Conservation (phyloP, 2,113 vertebrate species). For the Protobothrops flavoviridis region DNA sequence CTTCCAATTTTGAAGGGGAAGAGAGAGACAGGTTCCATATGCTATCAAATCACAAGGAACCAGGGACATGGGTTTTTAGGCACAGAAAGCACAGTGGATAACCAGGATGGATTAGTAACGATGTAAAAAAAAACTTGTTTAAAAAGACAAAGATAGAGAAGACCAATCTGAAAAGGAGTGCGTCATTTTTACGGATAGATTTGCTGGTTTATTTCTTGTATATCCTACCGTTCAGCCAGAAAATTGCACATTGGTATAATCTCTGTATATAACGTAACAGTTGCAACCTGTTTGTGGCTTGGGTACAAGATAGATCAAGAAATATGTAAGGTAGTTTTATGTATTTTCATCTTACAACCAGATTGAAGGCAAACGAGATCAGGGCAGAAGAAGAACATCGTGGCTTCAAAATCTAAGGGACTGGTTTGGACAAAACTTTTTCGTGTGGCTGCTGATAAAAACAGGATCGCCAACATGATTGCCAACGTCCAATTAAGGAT, state of each 20-base stretch:
- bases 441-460: too few species aligned
- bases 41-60: neutral
- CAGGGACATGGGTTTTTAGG: too few species aligned
- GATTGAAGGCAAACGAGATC: too few species aligned
- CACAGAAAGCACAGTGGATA: neutral
- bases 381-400: too few species aligned
- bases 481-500: too few species aligned
- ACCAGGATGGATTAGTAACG: too few species aligned
- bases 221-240: neutral
- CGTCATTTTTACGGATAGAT: neutral
- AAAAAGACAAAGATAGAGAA: neutral
- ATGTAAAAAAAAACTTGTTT: neutral
- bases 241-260: neutral
- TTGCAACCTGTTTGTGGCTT: neutral
- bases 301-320: neutral
- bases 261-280: neutral
- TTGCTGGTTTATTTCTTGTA: neutral
- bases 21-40: neutral
- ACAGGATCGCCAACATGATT: too few species aligned
- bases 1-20: neutral
- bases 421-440: too few species aligned
- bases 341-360: too few species aligned
- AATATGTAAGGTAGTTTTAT: too few species aligned
- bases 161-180: neutral
- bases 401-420: too few species aligned